phyloP scores from a whole-genome alignment of 2,797 vertebrate genomes.

The Clarias fuscus region DNA sequence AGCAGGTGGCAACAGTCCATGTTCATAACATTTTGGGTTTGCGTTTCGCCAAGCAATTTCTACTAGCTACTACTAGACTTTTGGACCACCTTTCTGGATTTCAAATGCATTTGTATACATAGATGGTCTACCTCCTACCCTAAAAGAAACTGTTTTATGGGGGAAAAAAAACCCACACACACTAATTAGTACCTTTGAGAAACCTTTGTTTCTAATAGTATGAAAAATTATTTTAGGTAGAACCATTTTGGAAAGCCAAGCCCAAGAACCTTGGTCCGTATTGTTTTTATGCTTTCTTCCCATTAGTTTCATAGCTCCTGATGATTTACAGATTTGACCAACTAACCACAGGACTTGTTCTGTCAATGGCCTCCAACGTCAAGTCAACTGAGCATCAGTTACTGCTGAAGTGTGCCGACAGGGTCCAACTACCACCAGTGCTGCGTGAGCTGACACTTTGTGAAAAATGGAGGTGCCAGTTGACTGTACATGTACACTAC shows the following conservation, averaged over 20 bases:
- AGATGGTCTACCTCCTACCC: too few species aligned
- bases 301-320: not conserved
- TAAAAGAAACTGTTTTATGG: too few species aligned
- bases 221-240: not conserved
- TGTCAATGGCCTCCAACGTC: not conserved
- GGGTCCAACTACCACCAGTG: not conserved
- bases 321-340: not conserved
- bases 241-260: not conserved
- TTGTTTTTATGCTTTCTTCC: not conserved
- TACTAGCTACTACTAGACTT: not conserved
- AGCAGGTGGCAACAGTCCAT: not conserved
- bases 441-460: too few species aligned
- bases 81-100: not conserved
- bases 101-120: too few species aligned
- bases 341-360: not conserved
- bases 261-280: too few species aligned
- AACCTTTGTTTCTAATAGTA: too few species aligned
- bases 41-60: not conserved
- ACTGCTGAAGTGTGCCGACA: not conserved
- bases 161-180: too few species aligned
- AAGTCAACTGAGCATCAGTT: not conserved
- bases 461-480: too few species aligned
- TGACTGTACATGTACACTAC: too few species aligned
- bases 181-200: too few species aligned
- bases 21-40: not conserved